Conservation (phyloP, 2,888 invertebrate genomes). For the Stenchaetothrips biformis region DNA sequence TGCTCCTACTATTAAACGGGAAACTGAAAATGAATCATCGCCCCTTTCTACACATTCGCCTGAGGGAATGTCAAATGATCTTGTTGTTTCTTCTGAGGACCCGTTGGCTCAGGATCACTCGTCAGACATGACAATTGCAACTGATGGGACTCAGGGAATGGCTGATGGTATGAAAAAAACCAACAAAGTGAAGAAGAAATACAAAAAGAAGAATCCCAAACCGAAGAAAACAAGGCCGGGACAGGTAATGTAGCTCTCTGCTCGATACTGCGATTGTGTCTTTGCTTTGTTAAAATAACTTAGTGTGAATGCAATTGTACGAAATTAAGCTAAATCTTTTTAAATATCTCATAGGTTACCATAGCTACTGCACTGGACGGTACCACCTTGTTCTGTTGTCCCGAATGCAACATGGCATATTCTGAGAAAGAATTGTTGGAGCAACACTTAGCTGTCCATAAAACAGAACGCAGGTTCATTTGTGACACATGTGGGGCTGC, state of each 20-base stretch:
- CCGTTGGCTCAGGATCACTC: slow-evolving; percentile 8
- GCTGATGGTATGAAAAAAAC: slow-evolving; percentile 39
- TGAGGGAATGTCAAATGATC: slow-evolving; percentile 11
- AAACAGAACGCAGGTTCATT: slow-evolving; percentile 63
- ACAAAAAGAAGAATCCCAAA: slow-evolving; percentile 74
- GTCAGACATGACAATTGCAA: slow-evolving; percentile 27
- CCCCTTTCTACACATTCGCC: slow-evolving; percentile 41
- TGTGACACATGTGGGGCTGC: slow-evolving; percentile 45
- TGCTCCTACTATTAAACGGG: slow-evolving; percentile 53
- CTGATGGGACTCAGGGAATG: slow-evolving; percentile 31
- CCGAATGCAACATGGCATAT: slow-evolving; percentile 77
- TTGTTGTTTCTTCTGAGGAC: background rate
- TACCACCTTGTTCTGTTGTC: slow-evolving; percentile 69
- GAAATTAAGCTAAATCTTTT: background rate
- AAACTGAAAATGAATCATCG: slow-evolving; percentile 48
- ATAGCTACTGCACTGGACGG: slow-evolving; percentile 72
- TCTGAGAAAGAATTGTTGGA: slow-evolving; percentile 75
- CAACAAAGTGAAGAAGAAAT: slow-evolving; percentile 68
- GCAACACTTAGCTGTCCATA: slow-evolving; percentile 68
- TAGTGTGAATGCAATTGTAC: background rate
- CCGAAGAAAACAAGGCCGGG: slow-evolving; percentile 75
- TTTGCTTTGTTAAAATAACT: background rate
- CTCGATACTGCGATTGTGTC: background rate
- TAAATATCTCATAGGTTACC: slow-evolving; percentile 23
- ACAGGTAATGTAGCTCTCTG: slow-evolving; percentile 50